phyloP scores from a whole-genome alignment of 2,888 invertebrate genomes.

The Zygaena filipendulae region DNA sequence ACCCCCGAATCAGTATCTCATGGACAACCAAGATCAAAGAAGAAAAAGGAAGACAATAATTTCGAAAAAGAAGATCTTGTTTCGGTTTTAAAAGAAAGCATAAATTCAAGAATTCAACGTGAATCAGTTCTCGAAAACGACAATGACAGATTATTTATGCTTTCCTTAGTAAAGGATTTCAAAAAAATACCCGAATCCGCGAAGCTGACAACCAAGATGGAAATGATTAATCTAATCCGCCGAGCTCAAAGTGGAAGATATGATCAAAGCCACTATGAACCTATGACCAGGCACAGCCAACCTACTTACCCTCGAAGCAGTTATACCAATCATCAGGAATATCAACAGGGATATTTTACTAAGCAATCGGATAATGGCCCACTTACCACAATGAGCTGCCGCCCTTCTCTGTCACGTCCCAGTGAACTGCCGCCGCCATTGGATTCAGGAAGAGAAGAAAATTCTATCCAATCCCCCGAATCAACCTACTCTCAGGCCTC shows the following conservation, averaged over 20 bases:
- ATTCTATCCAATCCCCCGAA: slow-evolving; percentile 7
- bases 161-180: slow-evolving; percentile 15
- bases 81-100: slow-evolving; percentile 12
- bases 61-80: slow-evolving; percentile 11
- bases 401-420: slow-evolving; percentile 10
- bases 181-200: slow-evolving; percentile 17
- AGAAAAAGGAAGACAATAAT: slow-evolving; percentile 5
- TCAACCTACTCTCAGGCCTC: slow-evolving; percentile 9
- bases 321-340: slow-evolving; percentile 13
- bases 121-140: slow-evolving; percentile 15
- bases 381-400: no score
- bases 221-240: no score
- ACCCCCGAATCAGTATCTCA: slow-evolving; percentile 14
- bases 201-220: no score
- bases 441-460: slow-evolving; percentile 7
- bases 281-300: slow-evolving; percentile 12
- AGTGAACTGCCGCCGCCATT: slow-evolving; percentile 10
- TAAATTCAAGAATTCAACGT: slow-evolving; percentile 11
- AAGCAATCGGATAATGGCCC: slow-evolving; percentile 11
- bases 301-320: slow-evolving; percentile 14
- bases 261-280: slow-evolving; percentile 5
- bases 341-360: slow-evolving; percentile 14
- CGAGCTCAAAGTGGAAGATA: no score
- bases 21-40: slow-evolving; percentile 10
- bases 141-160: slow-evolving; percentile 17